These are phyloP conservation scores for Brotula barbata DNA, from an alignment of 2,797 vertebrate species.

Conservation along the genomic window DNA sequence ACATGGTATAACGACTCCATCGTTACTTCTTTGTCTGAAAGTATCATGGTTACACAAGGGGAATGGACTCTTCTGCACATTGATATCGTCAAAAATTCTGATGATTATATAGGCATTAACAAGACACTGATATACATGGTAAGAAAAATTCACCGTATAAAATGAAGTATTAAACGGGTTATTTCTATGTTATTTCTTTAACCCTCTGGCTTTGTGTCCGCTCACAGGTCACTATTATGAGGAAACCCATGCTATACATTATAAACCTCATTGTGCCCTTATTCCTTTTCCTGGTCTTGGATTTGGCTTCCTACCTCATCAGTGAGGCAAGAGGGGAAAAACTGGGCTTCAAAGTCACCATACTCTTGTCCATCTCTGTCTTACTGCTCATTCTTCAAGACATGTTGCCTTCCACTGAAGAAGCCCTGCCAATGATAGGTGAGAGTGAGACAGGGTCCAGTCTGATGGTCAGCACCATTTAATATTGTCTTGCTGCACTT, in stretches of 20 bases:
- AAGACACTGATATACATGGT: constrained; percentile 35
- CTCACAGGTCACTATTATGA: constrained; percentile 44
- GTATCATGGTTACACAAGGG: constrained; percentile 49
- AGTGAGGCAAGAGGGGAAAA: constrained; percentile 76
- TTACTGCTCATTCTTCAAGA: constrained; percentile 83
- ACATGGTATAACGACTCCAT: fast-evolving
- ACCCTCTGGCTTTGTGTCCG: too few relatives aligned
- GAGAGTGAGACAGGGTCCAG: too few relatives aligned
- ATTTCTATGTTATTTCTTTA: neutral
- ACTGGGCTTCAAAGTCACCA: constrained; percentile 81
- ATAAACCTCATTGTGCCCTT: constrained; percentile 81
- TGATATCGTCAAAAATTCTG: fast-evolving
- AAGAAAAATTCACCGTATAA: too few relatives aligned
- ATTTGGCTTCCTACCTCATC: constrained; percentile 79
- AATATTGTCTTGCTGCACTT: neutral
- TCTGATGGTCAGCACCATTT: neutral
- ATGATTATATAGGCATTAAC: fast-evolving
- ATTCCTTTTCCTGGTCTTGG: constrained; percentile 76
- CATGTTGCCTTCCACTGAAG: constrained; percentile 81
- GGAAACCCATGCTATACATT: constrained; percentile 67
- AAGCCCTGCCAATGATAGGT: constrained; percentile 80
- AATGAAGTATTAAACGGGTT: too few relatives aligned
- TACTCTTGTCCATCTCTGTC: constrained; percentile 83
- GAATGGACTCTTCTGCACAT: constrained; percentile 60
- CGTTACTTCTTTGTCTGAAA: fast-evolving